Base-by-base conservation (phyloP, 2,113 vertebrate genomes). In the Istiophorus platypterus region DNA sequence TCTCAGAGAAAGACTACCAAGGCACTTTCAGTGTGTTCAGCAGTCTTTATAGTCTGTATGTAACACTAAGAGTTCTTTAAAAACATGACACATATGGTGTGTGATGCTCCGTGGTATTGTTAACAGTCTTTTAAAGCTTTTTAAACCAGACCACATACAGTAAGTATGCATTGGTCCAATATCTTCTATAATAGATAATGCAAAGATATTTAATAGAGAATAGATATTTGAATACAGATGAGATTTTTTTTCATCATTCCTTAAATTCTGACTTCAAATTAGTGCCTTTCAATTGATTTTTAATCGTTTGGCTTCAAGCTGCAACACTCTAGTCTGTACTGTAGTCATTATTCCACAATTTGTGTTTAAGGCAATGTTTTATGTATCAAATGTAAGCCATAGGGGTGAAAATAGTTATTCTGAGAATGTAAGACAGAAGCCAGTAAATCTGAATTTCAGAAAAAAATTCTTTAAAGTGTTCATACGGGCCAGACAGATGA, bases 221-320 rank as follows among this genome's bases (percentile, higher is more conserved):
- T 34, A 34, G 31, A 84, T 68, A 74, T 62, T 82, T 82, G 57
- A 84, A 80, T 56, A 68, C 39, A 26, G 27, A 24, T 85, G 89
- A 84, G 64, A 52, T 85, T 87, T 85, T 56, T 24, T 83, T 85
- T 78, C 70, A 78, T 83, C 42, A 56, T 75, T 56, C 75, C 80
- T 86, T 82, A 68, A 72, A 84, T 82, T 72, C 31, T 9, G 42
- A 45, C 39, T 65, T 63, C 34, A 82, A 79, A 85, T n/a, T n/a
- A 84, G 73, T 24, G 45, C 41, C 59, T 80, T 71, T 78, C 66
- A 85, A 85, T 81, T 70, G 72, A 42, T 65, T 72, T 85, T 71
- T 66, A 37, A 34, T 57, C 39, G 1, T 65, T 18, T 65, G 8
- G 14, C 75, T 27, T 71, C 10, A 59, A 24, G 52, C 22, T 13